Conservation (phyloP, 2,888 invertebrate species). For the Lottia gigantea region DNA sequence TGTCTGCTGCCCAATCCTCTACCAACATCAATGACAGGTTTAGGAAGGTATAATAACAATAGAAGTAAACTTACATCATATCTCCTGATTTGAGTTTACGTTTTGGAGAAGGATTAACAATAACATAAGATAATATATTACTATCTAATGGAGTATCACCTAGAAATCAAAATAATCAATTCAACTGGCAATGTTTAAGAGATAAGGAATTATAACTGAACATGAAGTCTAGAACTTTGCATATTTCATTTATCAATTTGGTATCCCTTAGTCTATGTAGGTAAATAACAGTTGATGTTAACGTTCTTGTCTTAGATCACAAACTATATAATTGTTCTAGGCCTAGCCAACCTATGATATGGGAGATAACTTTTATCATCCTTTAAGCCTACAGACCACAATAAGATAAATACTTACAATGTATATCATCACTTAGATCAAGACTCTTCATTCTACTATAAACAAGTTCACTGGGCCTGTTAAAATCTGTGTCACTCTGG, state of each 20-base stretch:
- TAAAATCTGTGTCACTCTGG: slow-evolving; percentile 23
- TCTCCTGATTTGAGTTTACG: slow-evolving; percentile 94
- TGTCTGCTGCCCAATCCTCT: neutral
- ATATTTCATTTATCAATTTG: no score
- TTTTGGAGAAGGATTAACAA: slow-evolving; percentile 97
- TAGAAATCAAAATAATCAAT: no score
- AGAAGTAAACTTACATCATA: slow-evolving; percentile 80
- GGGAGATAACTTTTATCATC: no score
- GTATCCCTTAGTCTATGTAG: no score
- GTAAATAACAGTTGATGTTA: no score
- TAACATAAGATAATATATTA: slow-evolving; percentile 84
- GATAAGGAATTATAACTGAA: no score
- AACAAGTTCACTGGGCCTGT: slow-evolving; percentile 30
- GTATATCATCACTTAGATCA: slow-evolving; percentile 23
- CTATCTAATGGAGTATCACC: slow-evolving; percentile 21
- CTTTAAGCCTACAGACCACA: no score
- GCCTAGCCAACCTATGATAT: no score
- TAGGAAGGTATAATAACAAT: neutral
- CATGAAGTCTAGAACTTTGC: no score
- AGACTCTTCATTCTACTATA: slow-evolving; percentile 32
- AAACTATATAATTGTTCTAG: no score
- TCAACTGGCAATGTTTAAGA: no score
- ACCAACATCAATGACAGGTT: neutral
- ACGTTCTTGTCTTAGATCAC: no score
- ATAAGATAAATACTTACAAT: slow-evolving; percentile 25